Percentiles rank a stretch among this genome's conserved stretches.
Conservation (phyloP, 2,888 invertebrate species). For the Miltochrista miniata region DNA sequence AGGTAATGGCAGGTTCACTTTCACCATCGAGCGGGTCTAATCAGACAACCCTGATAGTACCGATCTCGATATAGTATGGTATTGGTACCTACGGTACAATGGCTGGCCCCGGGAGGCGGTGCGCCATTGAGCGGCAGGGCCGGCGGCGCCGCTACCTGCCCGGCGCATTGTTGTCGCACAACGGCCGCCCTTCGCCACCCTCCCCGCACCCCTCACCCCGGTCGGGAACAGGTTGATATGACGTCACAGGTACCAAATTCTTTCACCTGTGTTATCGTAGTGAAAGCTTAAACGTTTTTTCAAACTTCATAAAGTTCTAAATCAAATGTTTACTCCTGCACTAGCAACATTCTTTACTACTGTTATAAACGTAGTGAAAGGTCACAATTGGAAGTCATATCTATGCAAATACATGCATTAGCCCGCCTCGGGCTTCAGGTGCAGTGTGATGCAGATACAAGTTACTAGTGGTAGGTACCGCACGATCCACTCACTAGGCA, state of each 20-base stretch:
- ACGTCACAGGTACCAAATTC: constrained; percentile 1
- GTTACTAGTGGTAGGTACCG: no score
- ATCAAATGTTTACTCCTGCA: neutral
- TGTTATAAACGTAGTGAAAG: no score
- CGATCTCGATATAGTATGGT: no score
- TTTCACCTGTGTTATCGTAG: neutral
- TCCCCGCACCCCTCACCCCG: neutral
- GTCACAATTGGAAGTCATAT: no score
- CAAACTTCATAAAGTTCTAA: no score
- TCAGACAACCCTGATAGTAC: neutral
- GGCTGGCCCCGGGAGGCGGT: neutral
- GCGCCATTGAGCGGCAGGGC: neutral
- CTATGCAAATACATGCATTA: no score
- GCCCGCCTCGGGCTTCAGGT: no score
- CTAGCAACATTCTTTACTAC: no score
- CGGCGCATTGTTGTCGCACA: constrained; percentile 9
- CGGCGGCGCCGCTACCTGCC: constrained; percentile 4
- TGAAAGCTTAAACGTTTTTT: no score
- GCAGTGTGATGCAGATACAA: no score
- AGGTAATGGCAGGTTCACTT: neutral
- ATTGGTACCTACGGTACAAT: neutral
- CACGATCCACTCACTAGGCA: no score
- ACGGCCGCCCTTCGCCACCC: neutral
- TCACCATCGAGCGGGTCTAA: neutral
- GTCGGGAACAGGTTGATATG: constrained; percentile 8